Conservation (phyloP, 1,140 invertebrate species). For the Drosophila baimaii region DNA sequence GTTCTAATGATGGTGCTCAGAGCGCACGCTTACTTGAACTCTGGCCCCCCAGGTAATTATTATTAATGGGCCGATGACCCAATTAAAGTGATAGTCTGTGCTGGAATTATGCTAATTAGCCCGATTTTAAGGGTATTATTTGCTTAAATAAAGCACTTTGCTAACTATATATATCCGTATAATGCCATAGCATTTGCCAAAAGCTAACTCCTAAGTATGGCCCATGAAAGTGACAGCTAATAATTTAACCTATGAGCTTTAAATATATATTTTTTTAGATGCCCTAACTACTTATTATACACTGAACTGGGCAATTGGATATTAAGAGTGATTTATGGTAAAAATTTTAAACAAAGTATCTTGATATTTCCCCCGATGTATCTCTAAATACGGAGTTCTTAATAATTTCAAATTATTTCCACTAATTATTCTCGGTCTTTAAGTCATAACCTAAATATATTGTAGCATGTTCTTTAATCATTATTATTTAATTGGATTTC, state of each 20-base stretch:
- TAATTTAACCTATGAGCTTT: not conserved
- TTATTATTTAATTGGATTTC: too few relatives aligned
- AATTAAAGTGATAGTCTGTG: not conserved
- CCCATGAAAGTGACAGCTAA: not conserved
- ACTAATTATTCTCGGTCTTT: too few relatives aligned
- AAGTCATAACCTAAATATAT: too few relatives aligned
- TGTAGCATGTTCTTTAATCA: too few relatives aligned
- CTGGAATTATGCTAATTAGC: slow-evolving; percentile 12
- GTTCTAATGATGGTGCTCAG: not conserved
- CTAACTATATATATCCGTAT: not conserved
- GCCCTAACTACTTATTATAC: too few relatives aligned
- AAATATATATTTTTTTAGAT: not conserved
- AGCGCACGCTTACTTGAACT: not conserved
- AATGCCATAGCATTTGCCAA: slow-evolving; percentile 5
- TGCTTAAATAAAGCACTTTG: not conserved
- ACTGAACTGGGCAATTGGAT: too few relatives aligned
- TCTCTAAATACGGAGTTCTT: too few relatives aligned
- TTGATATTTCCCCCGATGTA: too few relatives aligned
- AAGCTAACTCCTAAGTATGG: not conserved
- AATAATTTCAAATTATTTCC: too few relatives aligned
- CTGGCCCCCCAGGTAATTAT: not conserved
- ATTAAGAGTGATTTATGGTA: too few relatives aligned
- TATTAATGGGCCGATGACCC: not conserved
- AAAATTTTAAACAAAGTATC: too few relatives aligned
- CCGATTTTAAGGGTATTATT: not conserved